Evolutionary conservation across 2,888 invertebrate species (phyloP).

Genomic region (Lasioglossum vierecki): DNA sequence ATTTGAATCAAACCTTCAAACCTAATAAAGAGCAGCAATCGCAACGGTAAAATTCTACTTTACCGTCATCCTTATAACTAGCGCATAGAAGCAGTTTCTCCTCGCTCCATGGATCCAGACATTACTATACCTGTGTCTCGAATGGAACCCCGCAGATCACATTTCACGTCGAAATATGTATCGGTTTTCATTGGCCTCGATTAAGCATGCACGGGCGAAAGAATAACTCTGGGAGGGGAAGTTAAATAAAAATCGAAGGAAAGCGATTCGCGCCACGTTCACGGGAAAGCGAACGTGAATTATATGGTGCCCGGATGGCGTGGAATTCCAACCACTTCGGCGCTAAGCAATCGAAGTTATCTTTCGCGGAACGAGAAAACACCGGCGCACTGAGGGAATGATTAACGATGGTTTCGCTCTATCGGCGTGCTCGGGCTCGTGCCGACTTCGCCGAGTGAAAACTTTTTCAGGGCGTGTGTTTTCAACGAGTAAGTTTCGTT

Average conservation of each 20-base stretch:
- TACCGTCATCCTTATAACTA: neutral
- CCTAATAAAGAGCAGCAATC: too few relatives aligned
- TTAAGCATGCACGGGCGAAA: neutral
- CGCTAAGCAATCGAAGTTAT: conserved; percentile 62
- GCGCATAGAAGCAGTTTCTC: neutral
- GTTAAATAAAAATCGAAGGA: conserved; percentile 12
- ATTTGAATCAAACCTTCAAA: too few relatives aligned
- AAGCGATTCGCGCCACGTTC: conserved; percentile 35
- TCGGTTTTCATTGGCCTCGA: neutral
- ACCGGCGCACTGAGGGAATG: conserved; percentile 59
- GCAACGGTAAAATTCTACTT: neutral
- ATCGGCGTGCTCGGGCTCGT: conserved; percentile 25
- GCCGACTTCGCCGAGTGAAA: conserved; percentile 23
- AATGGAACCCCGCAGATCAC: neutral
- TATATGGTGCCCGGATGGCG: conserved; percentile 23
- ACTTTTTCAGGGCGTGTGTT: conserved; percentile 56
- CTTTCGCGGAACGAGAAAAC: conserved; percentile 53
- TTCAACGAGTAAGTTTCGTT: conserved; percentile 62
- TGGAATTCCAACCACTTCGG: conserved; percentile 48
- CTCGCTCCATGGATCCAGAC: neutral
- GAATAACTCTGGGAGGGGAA: neutral
- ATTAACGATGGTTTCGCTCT: conserved; percentile 62
- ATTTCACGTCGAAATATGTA: neutral
- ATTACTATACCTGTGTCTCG: neutral
- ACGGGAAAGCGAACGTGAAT: conserved; percentile 25